Evolutionary conservation across 2,797 vertebrate genomes (phyloP).

Genomic region (Esox lucius): DNA sequence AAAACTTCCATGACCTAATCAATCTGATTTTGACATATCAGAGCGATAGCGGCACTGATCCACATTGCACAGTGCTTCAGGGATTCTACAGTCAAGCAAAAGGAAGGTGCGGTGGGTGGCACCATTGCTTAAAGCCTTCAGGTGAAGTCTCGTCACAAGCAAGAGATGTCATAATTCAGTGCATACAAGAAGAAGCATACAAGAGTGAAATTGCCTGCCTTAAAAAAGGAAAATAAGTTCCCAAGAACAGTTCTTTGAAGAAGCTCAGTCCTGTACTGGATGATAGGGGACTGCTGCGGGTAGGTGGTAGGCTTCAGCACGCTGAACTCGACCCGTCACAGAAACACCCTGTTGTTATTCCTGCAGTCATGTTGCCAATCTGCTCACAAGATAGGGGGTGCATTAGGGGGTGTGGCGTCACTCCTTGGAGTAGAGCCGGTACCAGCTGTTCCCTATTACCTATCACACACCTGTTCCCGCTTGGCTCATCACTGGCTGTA

Average conservation of each 20-base stretch:
- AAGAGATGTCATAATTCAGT: background rate
- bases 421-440: no score
- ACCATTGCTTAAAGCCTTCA: slow-evolving; percentile 1
- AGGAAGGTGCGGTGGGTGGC: slow-evolving; percentile 7
- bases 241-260: slow-evolving; percentile 11
- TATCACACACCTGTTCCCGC: no score
- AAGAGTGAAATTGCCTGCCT: background rate
- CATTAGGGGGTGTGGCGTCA: no score
- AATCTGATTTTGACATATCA: no score
- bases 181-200: slow-evolving; percentile 1
- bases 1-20: no score
- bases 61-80: slow-evolving; percentile 2
- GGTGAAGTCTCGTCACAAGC: background rate
- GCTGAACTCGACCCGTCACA: background rate
- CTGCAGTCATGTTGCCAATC: slow-evolving; percentile 1
- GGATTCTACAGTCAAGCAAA: background rate
- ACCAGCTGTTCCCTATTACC: no score
- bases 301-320: slow-evolving; percentile 8
- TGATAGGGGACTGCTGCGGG: slow-evolving; percentile 12
- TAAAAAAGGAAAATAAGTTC: slow-evolving; percentile 1
- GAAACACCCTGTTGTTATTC: slow-evolving; percentile 8
- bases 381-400: background rate
- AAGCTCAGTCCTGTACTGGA: slow-evolving; percentile 7
- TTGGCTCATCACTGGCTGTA: no score
- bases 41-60: slow-evolving; percentile 7